phyloP scores from a whole-genome alignment of 2,888 invertebrate species.

The Lasius fuliginosus region DNA sequence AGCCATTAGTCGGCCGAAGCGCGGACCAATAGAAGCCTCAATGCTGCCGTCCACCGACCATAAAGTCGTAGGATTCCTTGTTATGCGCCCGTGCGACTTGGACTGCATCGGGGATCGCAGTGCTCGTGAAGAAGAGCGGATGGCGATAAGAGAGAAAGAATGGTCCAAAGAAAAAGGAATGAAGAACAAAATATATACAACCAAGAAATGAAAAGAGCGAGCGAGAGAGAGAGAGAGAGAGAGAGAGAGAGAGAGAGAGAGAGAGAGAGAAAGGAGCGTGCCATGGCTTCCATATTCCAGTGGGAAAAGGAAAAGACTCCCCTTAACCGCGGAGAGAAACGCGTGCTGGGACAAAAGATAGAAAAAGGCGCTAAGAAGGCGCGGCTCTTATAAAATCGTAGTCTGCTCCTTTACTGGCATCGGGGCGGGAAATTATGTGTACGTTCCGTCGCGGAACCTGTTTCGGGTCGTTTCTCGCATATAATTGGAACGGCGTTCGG shows the following conservation, averaged over 20 bases:
- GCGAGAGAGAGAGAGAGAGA: slow-evolving; percentile 32
- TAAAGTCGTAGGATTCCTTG: slow-evolving; percentile 82
- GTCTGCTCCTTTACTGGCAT: slow-evolving; percentile 82
- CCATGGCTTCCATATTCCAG: slow-evolving; percentile 65
- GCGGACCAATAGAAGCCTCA: slow-evolving; percentile 79
- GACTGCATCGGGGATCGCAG: slow-evolving; percentile 37
- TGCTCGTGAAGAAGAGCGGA: slow-evolving; percentile 33
- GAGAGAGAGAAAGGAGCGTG: slow-evolving; percentile 54
- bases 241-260: slow-evolving; percentile 46
- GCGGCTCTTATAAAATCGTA: slow-evolving; percentile 84
- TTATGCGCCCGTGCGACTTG: slow-evolving; percentile 73
- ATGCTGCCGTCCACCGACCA: slow-evolving; percentile 74
- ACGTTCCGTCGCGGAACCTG: slow-evolving; percentile 84
- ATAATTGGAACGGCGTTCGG: slow-evolving; percentile 83
- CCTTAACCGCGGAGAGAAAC: slow-evolving; percentile 45
- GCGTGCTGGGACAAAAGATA: slow-evolving; percentile 65
- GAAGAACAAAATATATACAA: slow-evolving; percentile 35
- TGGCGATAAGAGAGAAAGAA: slow-evolving; percentile 31
- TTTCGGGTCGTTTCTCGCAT: slow-evolving; percentile 82
- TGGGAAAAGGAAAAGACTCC: slow-evolving; percentile 52
- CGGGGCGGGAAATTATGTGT: slow-evolving; percentile 84
- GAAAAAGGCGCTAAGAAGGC: slow-evolving; percentile 83
- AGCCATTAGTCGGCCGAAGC: slow-evolving; percentile 79
- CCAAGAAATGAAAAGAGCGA: slow-evolving; percentile 19
- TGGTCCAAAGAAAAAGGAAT: slow-evolving; percentile 7